Evolutionary conservation across 2,113 vertebrate species (phyloP), one percentile per base, ranked within the genome.

Genomic region (Coregonus clupeaformis): DNA sequence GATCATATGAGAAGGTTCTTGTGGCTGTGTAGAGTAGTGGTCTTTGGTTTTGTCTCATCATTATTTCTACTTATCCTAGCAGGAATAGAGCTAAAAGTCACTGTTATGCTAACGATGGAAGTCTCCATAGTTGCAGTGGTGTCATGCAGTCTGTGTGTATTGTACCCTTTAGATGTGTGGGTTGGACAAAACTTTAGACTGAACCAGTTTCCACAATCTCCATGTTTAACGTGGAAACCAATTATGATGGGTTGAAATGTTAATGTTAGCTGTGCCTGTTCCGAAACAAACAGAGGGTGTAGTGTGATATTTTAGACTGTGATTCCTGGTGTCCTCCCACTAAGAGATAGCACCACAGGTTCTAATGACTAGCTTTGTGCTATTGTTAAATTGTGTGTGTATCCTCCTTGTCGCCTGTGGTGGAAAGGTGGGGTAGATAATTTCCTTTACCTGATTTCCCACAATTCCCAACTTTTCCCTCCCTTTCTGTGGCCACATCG

Each of bases 91-190:
- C n/a, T 60, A 11, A 60, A 11, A 6, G n/a, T 9, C 64, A 29
- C 64, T 13, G 25, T 25, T 30, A 29, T 12, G 36, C 36, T 42
- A 42, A 30, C 13, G 4, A 25, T 9, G 29, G 18, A 66, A 66
- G 27, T 16, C 25, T 30, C 27, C 13, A 84, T 32, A 75, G 79
- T 74, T 68, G 84, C 1, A 18, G 67, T 81, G 80, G 71, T 84
- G 85, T 86, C 77, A 78, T 73, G 67, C 63, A 65, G 77, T 82
- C 81, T 84, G 5, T 73, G 68, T 70, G 5, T 71, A 18, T 18
- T 70, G 25, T 1, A 72, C 52, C 74, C 69, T 66, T 71, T 68
- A 3, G 82, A 62, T 24, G 76, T 20, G 68, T 64, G 69, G 72
- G 77, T 85, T 30, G 14, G 63, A 24, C 75, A 72, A 36, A 74